Conservation (phyloP, 2,797 vertebrate genomes). For the Sarcoramphus papa region DNA sequence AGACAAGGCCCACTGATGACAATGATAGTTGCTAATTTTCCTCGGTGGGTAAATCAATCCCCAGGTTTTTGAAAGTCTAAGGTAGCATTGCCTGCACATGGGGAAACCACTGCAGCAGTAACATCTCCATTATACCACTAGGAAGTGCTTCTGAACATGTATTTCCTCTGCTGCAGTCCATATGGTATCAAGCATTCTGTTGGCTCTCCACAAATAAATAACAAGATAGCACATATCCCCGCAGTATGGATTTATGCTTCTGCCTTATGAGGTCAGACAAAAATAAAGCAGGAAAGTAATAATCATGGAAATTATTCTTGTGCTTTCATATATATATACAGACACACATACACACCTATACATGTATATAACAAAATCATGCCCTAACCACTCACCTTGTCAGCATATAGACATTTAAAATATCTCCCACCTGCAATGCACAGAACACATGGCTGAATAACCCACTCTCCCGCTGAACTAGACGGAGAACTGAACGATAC, state of each 20-base stretch:
- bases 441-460: constrained; percentile 32
- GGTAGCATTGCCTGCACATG: not conserved
- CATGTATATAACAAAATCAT: not conserved
- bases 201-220: constrained; percentile 2
- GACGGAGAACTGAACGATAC: not conserved
- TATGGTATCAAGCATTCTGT: not conserved
- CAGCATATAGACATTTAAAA: constrained; percentile 31
- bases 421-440: constrained; percentile 28
- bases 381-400: constrained; percentile 51
- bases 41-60: not conserved
- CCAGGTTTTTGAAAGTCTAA: not conserved
- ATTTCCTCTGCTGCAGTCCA: not conserved
- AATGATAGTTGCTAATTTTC: not conserved
- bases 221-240: not conserved
- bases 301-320: not conserved
- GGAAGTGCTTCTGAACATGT: not conserved
- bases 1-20: not conserved
- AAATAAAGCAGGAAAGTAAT: constrained; percentile 15
- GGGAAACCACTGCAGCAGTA: not conserved
- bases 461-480: not conserved
- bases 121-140: not conserved
- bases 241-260: not conserved
- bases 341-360: not conserved
- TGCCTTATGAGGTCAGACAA: not conserved
- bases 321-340: not conserved